Evolutionary conservation across 2,113 vertebrate genomes (phyloP), one percentile per base, ranked within the genome.

Genomic region (Nanorana parkeri): DNA sequence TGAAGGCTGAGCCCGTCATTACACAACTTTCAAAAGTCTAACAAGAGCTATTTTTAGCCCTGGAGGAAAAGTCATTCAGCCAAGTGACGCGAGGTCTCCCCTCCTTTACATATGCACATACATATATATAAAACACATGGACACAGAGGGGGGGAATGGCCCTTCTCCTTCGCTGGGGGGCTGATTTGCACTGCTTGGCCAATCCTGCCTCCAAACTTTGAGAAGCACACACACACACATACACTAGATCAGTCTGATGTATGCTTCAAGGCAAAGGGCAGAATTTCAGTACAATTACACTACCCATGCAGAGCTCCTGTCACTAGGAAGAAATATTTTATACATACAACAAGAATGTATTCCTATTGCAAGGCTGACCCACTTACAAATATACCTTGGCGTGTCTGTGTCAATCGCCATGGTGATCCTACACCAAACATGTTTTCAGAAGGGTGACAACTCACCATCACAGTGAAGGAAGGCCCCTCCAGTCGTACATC

Each of bases 391-490:
- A 17, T 67, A 67, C 28, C 41, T 78, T 21, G 17, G 41, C 28
- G 32, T 68, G 17, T 23, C 11, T 26, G 63, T 58, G 20, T 24
- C 55, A 32, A 61, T 41, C 58, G 16, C 28, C 7, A 21, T 16
- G n/a, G 63, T 36, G 26, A 23, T 65, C 26, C 10, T 71, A 54
- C 54, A 60, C 32, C 71, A 32, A 58, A 47, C 47, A 16, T 20
- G n/a, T n/a, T n/a, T n/a, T n/a, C n/a, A n/a, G 17, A 19, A 51
- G 15, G 21, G 23, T 21, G 76, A 67, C 17, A 68, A 84, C 83
- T 84, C 83, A 84, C 83, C 83, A 84, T 84, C 64, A 80, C 83
- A 75, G 64, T 74, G 77, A 51, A 78, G 64, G 54, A 80, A 79
- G 77, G 77, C 83, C 68, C 77, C 69, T 79, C 61, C 83, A 67